Conservation (phyloP, 53 echinoderm and acorn worm genomes). For the Mesocentrotus franciscanus region DNA sequence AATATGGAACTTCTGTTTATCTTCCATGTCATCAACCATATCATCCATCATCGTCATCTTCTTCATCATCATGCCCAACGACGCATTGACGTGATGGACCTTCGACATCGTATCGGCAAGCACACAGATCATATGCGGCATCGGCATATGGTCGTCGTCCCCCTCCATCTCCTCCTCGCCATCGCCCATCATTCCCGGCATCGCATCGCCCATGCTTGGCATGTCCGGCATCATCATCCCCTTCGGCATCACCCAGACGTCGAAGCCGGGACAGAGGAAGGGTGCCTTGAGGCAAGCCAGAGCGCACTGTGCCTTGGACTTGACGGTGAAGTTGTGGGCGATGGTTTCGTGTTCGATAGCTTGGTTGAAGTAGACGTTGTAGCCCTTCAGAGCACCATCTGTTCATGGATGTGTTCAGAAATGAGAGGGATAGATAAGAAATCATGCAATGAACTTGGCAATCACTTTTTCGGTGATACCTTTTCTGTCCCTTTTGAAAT, state of each 20-base stretch:
- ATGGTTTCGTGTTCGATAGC: background rate
- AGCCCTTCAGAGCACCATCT: slow-evolving; percentile 66
- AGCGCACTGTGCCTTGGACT: slow-evolving; percentile 38
- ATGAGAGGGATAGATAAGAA: background rate
- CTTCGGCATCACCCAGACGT: slow-evolving; percentile 24
- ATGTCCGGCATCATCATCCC: background rate
- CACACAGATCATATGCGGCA: slow-evolving; percentile 23
- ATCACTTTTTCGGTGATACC: background rate
- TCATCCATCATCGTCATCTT: slow-evolving; percentile 7
- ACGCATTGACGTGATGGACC: slow-evolving; percentile 6
- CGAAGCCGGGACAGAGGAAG: slow-evolving; percentile 63
- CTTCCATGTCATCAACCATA: background rate
- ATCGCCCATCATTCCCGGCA: background rate
- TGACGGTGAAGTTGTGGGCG: slow-evolving; percentile 47
- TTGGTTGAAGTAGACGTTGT: slow-evolving; percentile 54
- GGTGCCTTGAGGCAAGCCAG: slow-evolving; percentile 62
- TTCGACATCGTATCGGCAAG: slow-evolving; percentile 35
- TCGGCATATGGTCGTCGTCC: background rate
- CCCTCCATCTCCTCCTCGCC: background rate
- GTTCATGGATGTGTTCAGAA: background rate
- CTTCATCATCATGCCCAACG: slow-evolving; percentile 21
- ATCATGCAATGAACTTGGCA: background rate
- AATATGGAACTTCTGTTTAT: background rate
- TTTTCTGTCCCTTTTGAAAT: background rate
- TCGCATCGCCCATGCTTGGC: background rate